These are phyloP conservation scores for Drosophila kurseongensis DNA, from an alignment of 1,140 invertebrate species.

Conservation along the genomic window DNA sequence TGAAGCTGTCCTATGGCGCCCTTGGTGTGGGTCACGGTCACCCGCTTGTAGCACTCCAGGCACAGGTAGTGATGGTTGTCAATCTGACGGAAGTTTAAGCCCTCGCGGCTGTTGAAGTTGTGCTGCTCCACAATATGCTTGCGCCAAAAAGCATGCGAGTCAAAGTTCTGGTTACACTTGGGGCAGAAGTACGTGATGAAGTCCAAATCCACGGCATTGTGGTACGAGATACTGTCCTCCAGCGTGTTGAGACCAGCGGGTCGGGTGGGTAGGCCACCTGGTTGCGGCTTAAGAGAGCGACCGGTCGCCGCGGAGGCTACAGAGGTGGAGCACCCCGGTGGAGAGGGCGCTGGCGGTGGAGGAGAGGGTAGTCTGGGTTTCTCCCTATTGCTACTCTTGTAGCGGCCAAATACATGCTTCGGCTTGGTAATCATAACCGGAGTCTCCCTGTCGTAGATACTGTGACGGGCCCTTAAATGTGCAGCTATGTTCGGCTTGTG, in stretches of 20 bases:
- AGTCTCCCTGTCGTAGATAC: slow-evolving; percentile 58
- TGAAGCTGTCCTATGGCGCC: slow-evolving; percentile 80
- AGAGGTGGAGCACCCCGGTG: slow-evolving; percentile 11
- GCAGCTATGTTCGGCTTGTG: slow-evolving; percentile 79
- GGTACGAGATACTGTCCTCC: slow-evolving; percentile 76
- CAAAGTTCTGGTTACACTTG: slow-evolving; percentile 76
- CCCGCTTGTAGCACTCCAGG: slow-evolving; percentile 79
- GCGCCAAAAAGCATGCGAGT: slow-evolving; percentile 79
- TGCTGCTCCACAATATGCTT: slow-evolving; percentile 80
- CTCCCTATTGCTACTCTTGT: slow-evolving; percentile 36
- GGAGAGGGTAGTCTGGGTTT: slow-evolving; percentile 7
- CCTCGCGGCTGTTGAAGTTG: slow-evolving; percentile 72
- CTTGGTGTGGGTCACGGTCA: slow-evolving; percentile 80
- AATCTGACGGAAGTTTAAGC: slow-evolving; percentile 77
- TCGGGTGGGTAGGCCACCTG: slow-evolving; percentile 43
- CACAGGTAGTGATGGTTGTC: slow-evolving; percentile 79
- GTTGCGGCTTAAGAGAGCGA: slow-evolving; percentile 48
- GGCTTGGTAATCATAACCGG: slow-evolving; percentile 35
- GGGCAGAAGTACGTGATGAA: slow-evolving; percentile 77
- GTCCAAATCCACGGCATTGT: slow-evolving; percentile 79
- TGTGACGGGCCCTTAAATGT: slow-evolving; percentile 69
- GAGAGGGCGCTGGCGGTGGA: background rate
- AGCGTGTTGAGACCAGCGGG: slow-evolving; percentile 70
- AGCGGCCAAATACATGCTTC: slow-evolving; percentile 20
- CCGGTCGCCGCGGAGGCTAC: slow-evolving; percentile 12